phyloP scores from a whole-genome alignment of 2,797 vertebrate species.

The Pangasius larnaudii region DNA sequence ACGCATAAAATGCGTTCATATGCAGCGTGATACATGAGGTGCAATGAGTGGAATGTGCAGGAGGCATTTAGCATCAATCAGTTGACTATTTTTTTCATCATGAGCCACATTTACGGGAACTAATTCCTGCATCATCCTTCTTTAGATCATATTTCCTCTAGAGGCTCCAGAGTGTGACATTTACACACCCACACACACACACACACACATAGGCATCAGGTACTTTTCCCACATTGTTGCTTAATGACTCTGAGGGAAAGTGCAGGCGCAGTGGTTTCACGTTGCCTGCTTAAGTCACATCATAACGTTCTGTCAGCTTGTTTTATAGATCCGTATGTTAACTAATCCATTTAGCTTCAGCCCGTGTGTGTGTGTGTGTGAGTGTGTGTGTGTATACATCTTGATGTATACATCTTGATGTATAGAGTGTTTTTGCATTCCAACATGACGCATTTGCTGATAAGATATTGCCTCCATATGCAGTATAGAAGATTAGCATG shows the following conservation, averaged over 20 bases:
- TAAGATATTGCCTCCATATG: not conserved
- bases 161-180: not conserved
- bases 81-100: not conserved
- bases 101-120: not conserved
- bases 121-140: conserved; percentile 2
- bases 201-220: not conserved
- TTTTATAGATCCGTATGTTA: not conserved
- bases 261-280: not conserved
- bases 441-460: not conserved
- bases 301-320: not conserved
- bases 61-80: not conserved
- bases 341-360: not conserved
- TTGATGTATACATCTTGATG: not conserved
- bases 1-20: not conserved
- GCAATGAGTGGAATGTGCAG: not conserved
- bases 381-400: not conserved
- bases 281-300: not conserved
- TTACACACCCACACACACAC: not conserved
- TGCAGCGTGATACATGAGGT: not conserved
- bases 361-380: conserved; percentile 9
- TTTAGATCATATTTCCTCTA: not conserved
- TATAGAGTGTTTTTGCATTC: not conserved
- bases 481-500: not conserved
- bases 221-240: not conserved
- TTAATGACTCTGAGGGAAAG: not conserved